Conservation (phyloP, 2,113 vertebrate genomes). For the Coryphaenoides rupestris region DNA sequence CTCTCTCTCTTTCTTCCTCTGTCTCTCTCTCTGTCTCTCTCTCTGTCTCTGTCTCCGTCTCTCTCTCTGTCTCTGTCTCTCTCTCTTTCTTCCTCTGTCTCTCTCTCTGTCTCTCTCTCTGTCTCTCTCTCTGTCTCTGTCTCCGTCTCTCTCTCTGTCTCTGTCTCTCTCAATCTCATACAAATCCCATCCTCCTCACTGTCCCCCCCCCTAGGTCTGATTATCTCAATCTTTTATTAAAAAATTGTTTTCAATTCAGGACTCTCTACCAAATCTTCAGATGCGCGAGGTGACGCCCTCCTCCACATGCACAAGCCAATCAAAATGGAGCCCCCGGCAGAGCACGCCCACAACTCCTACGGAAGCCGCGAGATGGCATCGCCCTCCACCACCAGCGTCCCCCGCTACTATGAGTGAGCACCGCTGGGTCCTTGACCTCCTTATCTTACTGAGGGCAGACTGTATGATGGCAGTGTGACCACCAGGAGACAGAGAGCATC, state of each 20-base stretch:
- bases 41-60: background rate
- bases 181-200: too few species aligned
- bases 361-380: slow-evolving; percentile 83
- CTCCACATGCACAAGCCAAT: slow-evolving; percentile 81
- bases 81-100: background rate
- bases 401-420: slow-evolving; percentile 80
- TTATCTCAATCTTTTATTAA: too few species aligned
- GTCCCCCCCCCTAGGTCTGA: background rate
- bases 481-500: too few species aligned
- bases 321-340: slow-evolving; percentile 83
- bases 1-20: background rate
- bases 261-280: slow-evolving; percentile 43
- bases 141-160: background rate
- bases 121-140: background rate
- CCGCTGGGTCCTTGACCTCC: too few species aligned
- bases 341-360: slow-evolving; percentile 62
- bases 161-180: background rate
- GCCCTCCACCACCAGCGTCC: slow-evolving; percentile 77
- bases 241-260: slow-evolving; percentile 23
- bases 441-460: too few species aligned
- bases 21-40: background rate
- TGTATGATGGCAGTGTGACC: too few species aligned
- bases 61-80: background rate
- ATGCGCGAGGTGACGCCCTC: slow-evolving; percentile 62
- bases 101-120: background rate